A percentile compares a stretch with the other conserved stretches of the same genome.
These are phyloP conservation scores for Melanotaenia maccullochi DNA, from an alignment of 2,797 vertebrate genomes.

Conservation along the genomic window DNA sequence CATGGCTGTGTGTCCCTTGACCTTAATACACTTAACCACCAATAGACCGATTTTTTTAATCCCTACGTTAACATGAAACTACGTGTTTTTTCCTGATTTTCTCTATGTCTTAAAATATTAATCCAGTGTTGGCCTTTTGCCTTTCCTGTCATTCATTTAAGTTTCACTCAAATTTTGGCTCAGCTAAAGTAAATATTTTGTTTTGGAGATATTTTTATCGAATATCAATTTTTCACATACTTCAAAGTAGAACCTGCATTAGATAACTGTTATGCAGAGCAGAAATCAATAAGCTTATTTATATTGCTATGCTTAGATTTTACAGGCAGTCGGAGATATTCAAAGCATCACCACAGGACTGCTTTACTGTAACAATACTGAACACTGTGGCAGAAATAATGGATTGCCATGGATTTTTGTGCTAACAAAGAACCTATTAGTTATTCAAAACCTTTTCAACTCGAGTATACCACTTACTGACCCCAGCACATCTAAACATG, in stretches of 20 bases:
- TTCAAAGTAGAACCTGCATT: constrained; percentile 8
- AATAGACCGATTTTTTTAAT: background rate
- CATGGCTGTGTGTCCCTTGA: constrained; percentile 7
- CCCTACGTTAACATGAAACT: background rate
- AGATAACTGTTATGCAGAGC: background rate
- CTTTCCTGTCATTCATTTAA: background rate
- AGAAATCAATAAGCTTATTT: constrained; percentile 6
- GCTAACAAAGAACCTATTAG: constrained; percentile 36
- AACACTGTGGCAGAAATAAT: constrained; percentile 54
- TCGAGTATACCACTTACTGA: constrained; percentile 47
- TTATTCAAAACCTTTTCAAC: constrained; percentile 67
- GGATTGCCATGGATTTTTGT: constrained; percentile 42
- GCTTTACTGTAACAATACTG: constrained; percentile 25
- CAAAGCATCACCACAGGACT: constrained; percentile 17
- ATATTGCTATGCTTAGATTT: constrained; percentile 23
- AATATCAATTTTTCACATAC: background rate
- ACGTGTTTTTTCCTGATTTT: background rate
- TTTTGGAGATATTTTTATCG: background rate
- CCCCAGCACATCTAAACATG: constrained; percentile 53
- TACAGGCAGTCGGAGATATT: constrained; percentile 16
- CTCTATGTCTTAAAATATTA: background rate
- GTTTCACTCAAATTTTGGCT: background rate
- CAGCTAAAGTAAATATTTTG: background rate
- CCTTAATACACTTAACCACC: constrained; percentile 13
- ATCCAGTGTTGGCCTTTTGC: background rate